Base-by-base conservation (phyloP, 92 coral and sea anemone genomes). In the Epizoanthus rinbou region DNA sequence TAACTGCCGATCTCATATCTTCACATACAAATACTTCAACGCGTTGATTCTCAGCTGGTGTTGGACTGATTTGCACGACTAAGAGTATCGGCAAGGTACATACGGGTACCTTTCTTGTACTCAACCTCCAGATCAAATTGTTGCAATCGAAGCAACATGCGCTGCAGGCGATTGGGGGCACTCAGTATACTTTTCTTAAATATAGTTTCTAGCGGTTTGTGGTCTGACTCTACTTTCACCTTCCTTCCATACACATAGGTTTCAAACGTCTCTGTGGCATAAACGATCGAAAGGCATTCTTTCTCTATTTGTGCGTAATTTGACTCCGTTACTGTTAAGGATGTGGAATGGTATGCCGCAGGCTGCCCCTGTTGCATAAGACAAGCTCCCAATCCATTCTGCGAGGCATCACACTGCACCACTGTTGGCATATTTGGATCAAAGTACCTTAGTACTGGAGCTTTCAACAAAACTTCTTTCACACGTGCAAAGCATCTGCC, bases 331-430 rank as follows among this genome's bases (percentile, higher is more conserved):
- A 17, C 0, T 0, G 59, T 80, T 28, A 80, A 37, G 53, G 62
- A 80, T 14, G 75, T 13, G 4, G 62, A 64, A 1, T 75, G 75
- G 14, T 64, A 65, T 35, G 84, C 84, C 19, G 8, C 84, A 3
- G 74, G 84, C 15, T 64, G 74, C 9, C 63, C 74, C 1, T 65
- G 33, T 64, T 80, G 84, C 60, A 43, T 24, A 25, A 80, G 31
- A 22, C 84, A 58, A 63, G 67, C 74, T 2, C 84, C 84, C 11
- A 80, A 15, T 1, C 84, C 75, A 14, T 35, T 24, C 59, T 57
- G 16, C 4, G 75, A 80, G 21, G 75, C 75, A 43, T 80, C 84
- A 41, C 74, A 80, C 57, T 80, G 74, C 25, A 80, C 73, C 43
- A 31, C 84, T 9, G 39, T 11, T 80, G 31, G 31, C 31, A 28